Conservation (phyloP, 2,888 invertebrate genomes). For the Crioceris asparagi region DNA sequence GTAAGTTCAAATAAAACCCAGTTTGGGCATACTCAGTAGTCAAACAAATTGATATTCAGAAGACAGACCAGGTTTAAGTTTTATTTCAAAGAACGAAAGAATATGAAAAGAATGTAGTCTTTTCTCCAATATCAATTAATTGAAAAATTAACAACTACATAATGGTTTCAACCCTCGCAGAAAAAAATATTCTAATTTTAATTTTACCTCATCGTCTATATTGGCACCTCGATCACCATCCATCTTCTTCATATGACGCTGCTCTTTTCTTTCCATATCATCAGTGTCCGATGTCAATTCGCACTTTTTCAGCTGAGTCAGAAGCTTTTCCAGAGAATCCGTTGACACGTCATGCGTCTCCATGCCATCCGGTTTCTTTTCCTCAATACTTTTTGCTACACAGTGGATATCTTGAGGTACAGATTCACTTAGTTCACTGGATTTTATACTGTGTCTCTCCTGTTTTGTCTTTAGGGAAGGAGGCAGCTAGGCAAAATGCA, state of each 20-base stretch:
- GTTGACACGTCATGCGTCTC: slow-evolving; percentile 9
- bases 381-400: slow-evolving; percentile 1
- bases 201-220: slow-evolving; percentile 11
- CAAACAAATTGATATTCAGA: too few species aligned
- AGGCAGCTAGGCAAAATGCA: slow-evolving; percentile 9
- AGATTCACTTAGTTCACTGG: too few species aligned
- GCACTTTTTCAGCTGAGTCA: slow-evolving; percentile 22
- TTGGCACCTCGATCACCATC: neutral
- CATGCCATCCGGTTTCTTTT: slow-evolving; percentile 7
- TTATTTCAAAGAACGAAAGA: too few species aligned
- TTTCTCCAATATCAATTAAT: too few species aligned
- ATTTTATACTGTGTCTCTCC: too few species aligned
- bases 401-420: too few species aligned
- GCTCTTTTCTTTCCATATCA: neutral
- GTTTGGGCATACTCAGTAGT: too few species aligned
- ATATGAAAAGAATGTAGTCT: too few species aligned
- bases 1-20: too few species aligned
- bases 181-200: neutral
- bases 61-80: too few species aligned
- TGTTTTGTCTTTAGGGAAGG: slow-evolving; percentile 17
- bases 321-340: slow-evolving; percentile 19
- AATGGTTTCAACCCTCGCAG: too few species aligned
- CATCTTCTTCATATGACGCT: neutral
- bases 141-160: too few species aligned
- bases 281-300: slow-evolving; percentile 8